These are phyloP conservation scores for Pammene fasciana DNA, from an alignment of 2,888 invertebrate species.

Conservation along the genomic window DNA sequence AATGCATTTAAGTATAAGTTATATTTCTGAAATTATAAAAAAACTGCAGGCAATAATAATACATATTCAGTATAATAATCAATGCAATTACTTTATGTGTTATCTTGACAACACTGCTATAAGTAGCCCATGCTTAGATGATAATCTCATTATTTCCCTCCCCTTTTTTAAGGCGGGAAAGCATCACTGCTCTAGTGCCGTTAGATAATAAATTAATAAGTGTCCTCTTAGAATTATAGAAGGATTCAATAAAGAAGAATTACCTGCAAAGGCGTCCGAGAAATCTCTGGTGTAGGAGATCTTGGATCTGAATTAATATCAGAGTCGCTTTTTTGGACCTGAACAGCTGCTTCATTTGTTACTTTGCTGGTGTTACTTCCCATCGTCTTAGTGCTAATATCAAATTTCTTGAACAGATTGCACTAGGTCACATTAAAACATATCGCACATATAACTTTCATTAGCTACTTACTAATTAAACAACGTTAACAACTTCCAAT, in stretches of 20 bases:
- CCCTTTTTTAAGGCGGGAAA: constrained; percentile 5
- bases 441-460: constrained; percentile 10
- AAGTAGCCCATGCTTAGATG: neutral
- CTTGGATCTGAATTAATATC: constrained; percentile 80
- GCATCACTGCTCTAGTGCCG: neutral
- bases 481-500: constrained; percentile 30
- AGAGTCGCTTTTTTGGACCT: constrained; percentile 59
- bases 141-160: neutral
- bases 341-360: constrained; percentile 57
- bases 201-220: neutral
- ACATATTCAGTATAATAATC: neutral
- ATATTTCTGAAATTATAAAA: neutral
- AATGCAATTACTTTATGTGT: neutral
- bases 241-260: constrained; percentile 40
- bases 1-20: constrained; percentile 28
- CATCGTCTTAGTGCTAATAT: constrained; percentile 55
- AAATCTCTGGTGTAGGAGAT: constrained; percentile 84
- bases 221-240: constrained; percentile 1
- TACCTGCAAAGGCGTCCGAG: constrained; percentile 85
- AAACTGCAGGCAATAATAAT: neutral
- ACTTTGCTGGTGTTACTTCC: constrained; percentile 75
- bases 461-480: constrained; percentile 16
- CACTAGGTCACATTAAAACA: constrained; percentile 31
- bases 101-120: neutral
- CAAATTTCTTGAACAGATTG: constrained; percentile 14